Evolutionary conservation across 2,797 vertebrate genomes (phyloP).

Genomic region (Phrynocephalus guinanensis): DNA sequence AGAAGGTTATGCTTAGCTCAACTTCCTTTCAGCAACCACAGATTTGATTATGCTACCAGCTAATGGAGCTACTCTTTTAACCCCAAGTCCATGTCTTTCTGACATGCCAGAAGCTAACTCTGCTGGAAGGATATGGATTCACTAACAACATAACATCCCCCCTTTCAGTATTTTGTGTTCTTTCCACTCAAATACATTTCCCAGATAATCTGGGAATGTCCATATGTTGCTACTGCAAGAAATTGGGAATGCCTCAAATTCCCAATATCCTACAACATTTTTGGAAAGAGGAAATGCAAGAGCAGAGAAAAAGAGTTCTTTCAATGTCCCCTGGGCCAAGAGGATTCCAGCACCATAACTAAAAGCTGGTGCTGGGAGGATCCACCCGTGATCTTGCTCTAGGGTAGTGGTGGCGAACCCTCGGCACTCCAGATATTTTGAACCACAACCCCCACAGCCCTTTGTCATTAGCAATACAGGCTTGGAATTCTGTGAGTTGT

Average conservation of each 20-base stretch:
- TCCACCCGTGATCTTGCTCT: background rate
- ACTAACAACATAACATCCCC: constrained; percentile 25
- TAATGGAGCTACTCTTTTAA: constrained; percentile 22
- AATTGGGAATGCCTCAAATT: too few species aligned
- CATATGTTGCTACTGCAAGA: too few species aligned
- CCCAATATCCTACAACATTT: constrained; percentile 37
- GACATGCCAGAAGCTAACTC: constrained; percentile 30
- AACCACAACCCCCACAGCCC: too few species aligned
- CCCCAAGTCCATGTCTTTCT: constrained; percentile 34
- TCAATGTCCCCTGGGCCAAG: background rate
- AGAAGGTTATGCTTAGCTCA: background rate
- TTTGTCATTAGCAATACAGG: too few species aligned
- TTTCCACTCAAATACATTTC: constrained; percentile 46
- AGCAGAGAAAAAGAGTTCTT: too few species aligned
- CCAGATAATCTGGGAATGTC: background rate
- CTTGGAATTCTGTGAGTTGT: too few species aligned
- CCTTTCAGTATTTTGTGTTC: constrained; percentile 40
- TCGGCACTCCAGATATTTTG: too few species aligned
- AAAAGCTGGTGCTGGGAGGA: background rate
- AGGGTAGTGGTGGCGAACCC: too few species aligned
- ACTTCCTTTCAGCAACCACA: constrained; percentile 34
- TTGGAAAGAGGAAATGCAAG: background rate
- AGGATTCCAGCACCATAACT: background rate
- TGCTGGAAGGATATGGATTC: constrained; percentile 35
- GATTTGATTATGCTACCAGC: background rate